Percentiles rank a stretch among this genome's conserved stretches.
These are phyloP conservation scores for Thaleichthys pacificus DNA, from an alignment of 2,797 vertebrate species.

Conservation along the genomic window DNA sequence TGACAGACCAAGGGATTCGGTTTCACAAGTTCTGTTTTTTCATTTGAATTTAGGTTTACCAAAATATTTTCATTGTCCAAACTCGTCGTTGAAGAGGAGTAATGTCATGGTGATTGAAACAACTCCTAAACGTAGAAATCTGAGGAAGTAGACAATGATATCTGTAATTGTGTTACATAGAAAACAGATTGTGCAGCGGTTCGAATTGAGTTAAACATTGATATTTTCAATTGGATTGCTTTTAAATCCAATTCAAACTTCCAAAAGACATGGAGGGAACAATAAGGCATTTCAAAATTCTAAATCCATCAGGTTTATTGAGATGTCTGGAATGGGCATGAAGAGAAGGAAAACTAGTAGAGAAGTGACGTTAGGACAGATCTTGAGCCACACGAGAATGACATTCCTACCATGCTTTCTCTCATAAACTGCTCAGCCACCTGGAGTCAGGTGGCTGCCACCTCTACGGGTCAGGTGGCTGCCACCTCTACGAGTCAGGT, in stretches of 20 bases:
- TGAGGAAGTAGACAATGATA: slow-evolving; percentile 47
- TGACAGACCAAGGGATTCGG: not conserved
- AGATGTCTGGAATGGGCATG: slow-evolving; percentile 42
- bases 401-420: slow-evolving; percentile 25
- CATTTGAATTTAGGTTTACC: not conserved
- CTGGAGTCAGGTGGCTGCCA: no score
- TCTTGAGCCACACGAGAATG: slow-evolving; percentile 19
- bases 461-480: no score
- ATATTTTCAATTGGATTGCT: slow-evolving; percentile 64
- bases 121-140: slow-evolving; percentile 33
- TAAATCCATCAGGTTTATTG: slow-evolving; percentile 64
- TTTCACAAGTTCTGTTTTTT: not conserved
- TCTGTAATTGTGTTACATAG: slow-evolving; percentile 48
- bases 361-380: slow-evolving; percentile 29
- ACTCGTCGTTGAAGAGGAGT: not conserved
- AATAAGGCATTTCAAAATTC: slow-evolving; percentile 41
- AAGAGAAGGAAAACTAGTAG: slow-evolving; percentile 33
- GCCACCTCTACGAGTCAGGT: no score
- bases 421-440: no score
- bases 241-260: slow-evolving; percentile 66
- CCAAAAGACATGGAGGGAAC: slow-evolving; percentile 43
- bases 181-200: slow-evolving; percentile 51
- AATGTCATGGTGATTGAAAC: slow-evolving; percentile 36
- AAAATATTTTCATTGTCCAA: not conserved
- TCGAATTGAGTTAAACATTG: slow-evolving; percentile 57